Conservation (phyloP, 1,140 invertebrate genomes). For the Stegodyphus dumicola region DNA sequence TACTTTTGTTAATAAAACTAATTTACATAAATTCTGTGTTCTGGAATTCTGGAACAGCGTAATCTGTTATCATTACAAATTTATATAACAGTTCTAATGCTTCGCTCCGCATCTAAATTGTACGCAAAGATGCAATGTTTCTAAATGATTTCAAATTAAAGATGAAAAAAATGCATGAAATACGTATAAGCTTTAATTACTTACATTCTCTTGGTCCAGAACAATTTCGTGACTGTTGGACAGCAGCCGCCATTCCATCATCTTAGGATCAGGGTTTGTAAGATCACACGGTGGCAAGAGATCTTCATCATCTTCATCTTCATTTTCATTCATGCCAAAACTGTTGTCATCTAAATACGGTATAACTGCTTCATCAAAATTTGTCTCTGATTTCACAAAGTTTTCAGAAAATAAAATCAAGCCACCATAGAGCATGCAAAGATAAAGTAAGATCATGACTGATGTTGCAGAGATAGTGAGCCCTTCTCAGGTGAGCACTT, state of each 20-base stretch:
- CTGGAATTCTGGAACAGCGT: no score
- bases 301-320: constrained; percentile 30
- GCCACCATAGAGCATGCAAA: no score
- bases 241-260: constrained; percentile 22
- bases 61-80: no score
- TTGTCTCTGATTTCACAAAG: neutral
- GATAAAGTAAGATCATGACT: no score
- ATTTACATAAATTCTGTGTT: no score
- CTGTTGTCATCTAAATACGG: constrained; percentile 18
- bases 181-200: neutral
- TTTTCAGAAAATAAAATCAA: neutral
- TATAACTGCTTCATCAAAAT: neutral
- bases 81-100: no score
- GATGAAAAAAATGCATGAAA: neutral
- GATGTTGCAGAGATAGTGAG: no score
- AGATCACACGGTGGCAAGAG: constrained; percentile 18
- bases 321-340: constrained; percentile 17
- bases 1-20: no score
- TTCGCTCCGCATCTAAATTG: no score
- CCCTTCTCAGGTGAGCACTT: no score
- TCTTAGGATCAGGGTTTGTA: constrained; percentile 8
- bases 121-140: no score
- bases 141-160: no score
- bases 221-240: constrained; percentile 7
- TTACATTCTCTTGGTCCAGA: constrained; percentile 22